Percentiles rank a stretch among this genome's conserved stretches.
Evolutionary conservation across 1,140 invertebrate genomes (phyloP).

Genomic region (Halesus radiatus): DNA sequence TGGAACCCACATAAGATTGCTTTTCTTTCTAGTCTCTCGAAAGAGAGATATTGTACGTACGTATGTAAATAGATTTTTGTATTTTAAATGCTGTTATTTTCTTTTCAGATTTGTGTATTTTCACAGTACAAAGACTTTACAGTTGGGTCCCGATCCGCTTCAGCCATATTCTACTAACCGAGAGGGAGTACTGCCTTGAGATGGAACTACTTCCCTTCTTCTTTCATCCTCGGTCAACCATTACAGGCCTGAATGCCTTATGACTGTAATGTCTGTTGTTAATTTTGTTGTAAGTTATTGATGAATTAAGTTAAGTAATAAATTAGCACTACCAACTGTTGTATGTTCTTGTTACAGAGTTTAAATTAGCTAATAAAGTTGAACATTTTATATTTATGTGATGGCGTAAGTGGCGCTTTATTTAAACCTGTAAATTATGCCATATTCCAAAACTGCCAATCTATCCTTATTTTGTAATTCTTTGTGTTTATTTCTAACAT

Average conservation of each 20-base stretch:
- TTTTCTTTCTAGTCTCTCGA: too few species aligned
- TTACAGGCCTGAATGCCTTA: slow-evolving; percentile 46
- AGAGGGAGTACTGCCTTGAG: neutral
- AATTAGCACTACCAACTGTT: slow-evolving; percentile 10
- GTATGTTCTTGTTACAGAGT: slow-evolving; percentile 26
- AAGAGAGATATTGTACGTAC: too few species aligned
- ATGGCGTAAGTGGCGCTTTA: too few species aligned
- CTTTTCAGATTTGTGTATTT: slow-evolving; percentile 88
- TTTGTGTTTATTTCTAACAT: too few species aligned
- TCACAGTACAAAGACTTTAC: slow-evolving; percentile 93
- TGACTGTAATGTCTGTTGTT: slow-evolving; percentile 49
- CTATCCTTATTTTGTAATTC: too few species aligned
- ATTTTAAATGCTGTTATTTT: slow-evolving; percentile 57
- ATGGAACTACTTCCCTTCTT: neutral
- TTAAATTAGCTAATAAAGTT: neutral
- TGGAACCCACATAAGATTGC: too few species aligned
- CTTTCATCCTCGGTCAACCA: slow-evolving; percentile 34
- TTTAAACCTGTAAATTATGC: too few species aligned
- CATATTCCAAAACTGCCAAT: too few species aligned
- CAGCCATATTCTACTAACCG: slow-evolving; percentile 55
- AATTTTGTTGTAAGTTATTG: slow-evolving; percentile 38
- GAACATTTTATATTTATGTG: too few species aligned
- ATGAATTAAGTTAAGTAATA: slow-evolving; percentile 20
- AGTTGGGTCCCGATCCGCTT: slow-evolving; percentile 74
- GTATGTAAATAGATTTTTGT: too few species aligned